phyloP scores from a whole-genome alignment of 2,888 invertebrate species.

The Drosophila sordidula region DNA sequence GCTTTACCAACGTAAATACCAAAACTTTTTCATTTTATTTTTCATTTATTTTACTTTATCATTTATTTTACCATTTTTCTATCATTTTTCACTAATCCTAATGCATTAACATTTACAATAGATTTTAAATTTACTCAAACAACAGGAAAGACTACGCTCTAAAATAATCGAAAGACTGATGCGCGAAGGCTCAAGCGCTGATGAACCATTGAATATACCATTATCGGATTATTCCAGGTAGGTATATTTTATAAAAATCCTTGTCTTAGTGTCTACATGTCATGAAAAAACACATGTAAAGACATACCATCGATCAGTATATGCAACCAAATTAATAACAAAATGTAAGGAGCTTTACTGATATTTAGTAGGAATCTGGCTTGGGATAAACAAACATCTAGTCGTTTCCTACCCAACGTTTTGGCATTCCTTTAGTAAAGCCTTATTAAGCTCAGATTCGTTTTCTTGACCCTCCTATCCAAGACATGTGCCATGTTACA shows the following conservation, averaged over 20 bases:
- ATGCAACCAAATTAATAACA: too few relatives aligned
- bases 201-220: conserved; percentile 94
- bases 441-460: too few relatives aligned
- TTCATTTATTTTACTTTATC: conserved; percentile 8
- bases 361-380: too few relatives aligned
- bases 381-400: too few relatives aligned
- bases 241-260: neutral
- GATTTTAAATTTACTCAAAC: conserved; percentile 81
- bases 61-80: conserved; percentile 23
- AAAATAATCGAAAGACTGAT: conserved; percentile 92
- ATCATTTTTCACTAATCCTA: conserved; percentile 55
- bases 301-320: too few relatives aligned
- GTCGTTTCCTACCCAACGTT: too few relatives aligned
- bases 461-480: too few relatives aligned
- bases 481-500: too few relatives aligned
- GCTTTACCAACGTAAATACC: conserved; percentile 14
- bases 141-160: conserved; percentile 90
- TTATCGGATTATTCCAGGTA: conserved; percentile 95
- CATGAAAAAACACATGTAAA: too few relatives aligned
- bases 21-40: conserved; percentile 6
- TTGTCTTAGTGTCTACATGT: too few relatives aligned
- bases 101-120: conserved; percentile 76
- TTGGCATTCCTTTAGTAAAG: too few relatives aligned
- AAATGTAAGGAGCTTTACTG: too few relatives aligned
- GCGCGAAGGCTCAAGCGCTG: conserved; percentile 94